Base-by-base conservation (phyloP, 2,888 invertebrate species). In the Agriopis aurantiaria region DNA sequence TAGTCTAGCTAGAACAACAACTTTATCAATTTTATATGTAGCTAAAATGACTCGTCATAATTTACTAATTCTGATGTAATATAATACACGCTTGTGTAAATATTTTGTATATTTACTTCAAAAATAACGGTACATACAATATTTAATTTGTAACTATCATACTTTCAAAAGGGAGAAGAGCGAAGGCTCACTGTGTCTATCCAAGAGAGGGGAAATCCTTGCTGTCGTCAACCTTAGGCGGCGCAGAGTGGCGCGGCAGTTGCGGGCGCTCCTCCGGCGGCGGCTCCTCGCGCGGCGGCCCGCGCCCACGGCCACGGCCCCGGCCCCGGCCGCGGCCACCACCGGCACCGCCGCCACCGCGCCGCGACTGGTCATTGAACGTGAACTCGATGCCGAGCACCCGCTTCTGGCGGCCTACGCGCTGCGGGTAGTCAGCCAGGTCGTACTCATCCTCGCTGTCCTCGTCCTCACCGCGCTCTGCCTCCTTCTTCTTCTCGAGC, bases 161-260 rank as follows among this genome's bases (percentile, higher is more conserved):
- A 88, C 85, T 88, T 84, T 86, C 86, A 83, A 91, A 92, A 88
- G 89, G 93, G 91, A 91, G 92, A 85, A 87, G 89, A 90, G 86
- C 85, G 74, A 84, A 79, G 85, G 89, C 91, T 90, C 91, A 88
- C 87, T 83, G 85, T 80, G 86, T 89, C 89, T 97, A 97, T 92
- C 98, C 97, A 90, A 99, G 96, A 88, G 98, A 98, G 81, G 99
- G 99, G 95, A 99, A 99, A 94, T 98, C 98, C 91, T 97, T 97
- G 95, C 98, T 98, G 94, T 99, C 98, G 89, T 98, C 98, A 78
- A 99, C 98, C 92, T 98, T 98, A 23, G 98, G 98, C 79, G 97
- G 96, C 72, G 94, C 88, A 46, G 83, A 88, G 74, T 82, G 82
- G 72, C 90, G 88, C 74, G 85, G 85, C 71, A 85, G 85, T 71